A percentile compares a stretch with the other conserved stretches of the same genome.
Evolutionary conservation across 2,797 vertebrate genomes (phyloP).

Genomic region (Peromyscus melanophrys): DNA sequence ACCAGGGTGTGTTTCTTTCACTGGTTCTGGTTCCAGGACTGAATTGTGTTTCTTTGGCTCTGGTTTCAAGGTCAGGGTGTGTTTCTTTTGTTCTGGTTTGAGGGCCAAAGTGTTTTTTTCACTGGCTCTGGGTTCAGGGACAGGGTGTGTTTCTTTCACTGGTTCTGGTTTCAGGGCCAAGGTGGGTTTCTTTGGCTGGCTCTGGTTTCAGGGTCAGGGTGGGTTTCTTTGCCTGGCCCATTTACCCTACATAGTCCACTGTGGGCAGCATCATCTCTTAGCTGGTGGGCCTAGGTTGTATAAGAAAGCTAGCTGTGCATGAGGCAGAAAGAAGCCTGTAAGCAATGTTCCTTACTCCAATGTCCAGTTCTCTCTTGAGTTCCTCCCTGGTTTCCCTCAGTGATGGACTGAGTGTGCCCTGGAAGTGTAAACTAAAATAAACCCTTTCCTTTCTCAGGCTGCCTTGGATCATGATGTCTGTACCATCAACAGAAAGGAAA

Average conservation of each 20-base stretch:
- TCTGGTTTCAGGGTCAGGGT: no score
- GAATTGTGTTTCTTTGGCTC: no score
- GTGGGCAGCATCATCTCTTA: not conserved
- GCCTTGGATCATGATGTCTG: not conserved
- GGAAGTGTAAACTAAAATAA: not conserved
- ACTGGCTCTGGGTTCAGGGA: no score
- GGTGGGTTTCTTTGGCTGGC: no score
- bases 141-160: no score
- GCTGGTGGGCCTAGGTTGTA: not conserved
- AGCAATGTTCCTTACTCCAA: not conserved
- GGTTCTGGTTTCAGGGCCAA: no score
- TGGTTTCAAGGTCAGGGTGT: no score
- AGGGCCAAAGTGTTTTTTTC: no score
- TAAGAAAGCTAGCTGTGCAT: not conserved
- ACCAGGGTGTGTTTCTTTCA: no score
- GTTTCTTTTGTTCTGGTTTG: no score
- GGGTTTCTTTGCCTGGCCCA: no score
- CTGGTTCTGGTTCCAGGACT: no score
- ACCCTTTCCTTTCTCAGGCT: not conserved
- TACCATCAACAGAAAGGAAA: not conserved
- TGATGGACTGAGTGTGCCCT: not conserved
- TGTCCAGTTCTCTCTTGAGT: not conserved
- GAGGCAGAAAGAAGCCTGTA: not conserved
- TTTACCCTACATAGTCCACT: not conserved
- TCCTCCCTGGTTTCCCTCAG: not conserved